Evolutionary conservation across 2,113 vertebrate genomes (phyloP).

Genomic region (Oplegnathus fasciatus): DNA sequence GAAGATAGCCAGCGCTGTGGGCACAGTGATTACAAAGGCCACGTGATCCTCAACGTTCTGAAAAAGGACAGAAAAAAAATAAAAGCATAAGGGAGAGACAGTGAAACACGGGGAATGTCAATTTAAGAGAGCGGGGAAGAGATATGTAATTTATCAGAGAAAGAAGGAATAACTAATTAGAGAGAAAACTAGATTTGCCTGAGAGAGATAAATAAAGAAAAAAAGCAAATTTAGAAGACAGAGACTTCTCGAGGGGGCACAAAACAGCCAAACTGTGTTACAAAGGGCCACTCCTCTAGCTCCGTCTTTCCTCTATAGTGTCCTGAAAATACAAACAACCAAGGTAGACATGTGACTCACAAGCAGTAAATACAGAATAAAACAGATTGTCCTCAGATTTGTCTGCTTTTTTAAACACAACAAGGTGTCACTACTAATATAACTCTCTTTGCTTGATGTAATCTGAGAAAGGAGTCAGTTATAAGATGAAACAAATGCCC

Average conservation of each 20-base stretch:
- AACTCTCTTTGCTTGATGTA: neutral
- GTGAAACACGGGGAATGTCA: neutral
- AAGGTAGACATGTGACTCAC: constrained; percentile 1
- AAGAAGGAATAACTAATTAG: constrained; percentile 8
- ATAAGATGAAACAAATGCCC: neutral
- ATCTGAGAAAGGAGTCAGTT: neutral
- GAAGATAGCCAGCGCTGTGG: constrained; percentile 96
- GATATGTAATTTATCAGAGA: neutral
- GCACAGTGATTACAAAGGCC: constrained; percentile 96
- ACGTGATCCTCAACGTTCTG: constrained; percentile 94
- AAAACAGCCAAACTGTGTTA: neutral
- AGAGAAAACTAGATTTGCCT: neutral
- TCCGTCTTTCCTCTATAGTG: neutral
- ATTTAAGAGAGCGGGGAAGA: neutral
- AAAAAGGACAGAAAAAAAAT: constrained; percentile 56
- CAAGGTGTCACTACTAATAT: neutral
- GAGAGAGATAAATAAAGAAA: neutral
- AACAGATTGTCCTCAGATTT: neutral
- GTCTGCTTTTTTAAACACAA: neutral
- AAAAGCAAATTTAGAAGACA: constrained; percentile 12
- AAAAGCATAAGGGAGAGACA: neutral
- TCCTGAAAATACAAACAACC: constrained; percentile 25
- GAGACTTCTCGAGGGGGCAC: constrained; percentile 3
- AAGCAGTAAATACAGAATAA: neutral
- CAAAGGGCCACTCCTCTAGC: constrained; percentile 3